A percentile compares a stretch with the other conserved stretches of the same genome.
phyloP scores from a whole-genome alignment of 2,113 vertebrate genomes.

The Epinephelus lanceolatus region DNA sequence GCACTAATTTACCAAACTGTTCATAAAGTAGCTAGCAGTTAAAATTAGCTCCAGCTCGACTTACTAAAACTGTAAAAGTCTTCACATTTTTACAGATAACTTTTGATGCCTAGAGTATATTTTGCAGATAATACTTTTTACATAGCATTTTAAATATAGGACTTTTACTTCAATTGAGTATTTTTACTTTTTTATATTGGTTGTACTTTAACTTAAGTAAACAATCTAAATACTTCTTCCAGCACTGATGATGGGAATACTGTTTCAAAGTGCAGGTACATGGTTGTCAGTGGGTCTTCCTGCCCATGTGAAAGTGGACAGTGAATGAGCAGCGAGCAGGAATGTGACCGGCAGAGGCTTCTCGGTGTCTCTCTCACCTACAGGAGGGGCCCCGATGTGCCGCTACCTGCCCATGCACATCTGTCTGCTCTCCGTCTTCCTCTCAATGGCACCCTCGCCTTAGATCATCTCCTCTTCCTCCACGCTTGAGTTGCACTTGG shows the following conservation, averaged over 20 bases:
- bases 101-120: no score
- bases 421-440: conserved; percentile 85
- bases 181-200: background rate
- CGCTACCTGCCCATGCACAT: conserved; percentile 86
- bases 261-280: background rate
- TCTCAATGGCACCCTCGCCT: conserved; percentile 83
- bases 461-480: conserved; percentile 87
- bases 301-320: conserved; percentile 60
- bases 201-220: background rate
- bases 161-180: background rate
- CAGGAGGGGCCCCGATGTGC: conserved; percentile 79
- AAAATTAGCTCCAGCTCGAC: background rate
- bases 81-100: no score
- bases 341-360: conserved; percentile 61
- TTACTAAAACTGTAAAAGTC: no score
- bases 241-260: background rate
- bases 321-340: conserved; percentile 60
- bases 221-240: background rate
- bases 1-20: background rate
- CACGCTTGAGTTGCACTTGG: conserved; percentile 85
- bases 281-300: background rate
- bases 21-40: background rate
- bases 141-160: background rate
- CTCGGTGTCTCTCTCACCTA: conserved; percentile 52
- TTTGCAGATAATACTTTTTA: background rate